A percentile compares a stretch with the other conserved stretches of the same genome.
Conservation (phyloP, 2,888 invertebrate species). For the Cantharis rufa region DNA sequence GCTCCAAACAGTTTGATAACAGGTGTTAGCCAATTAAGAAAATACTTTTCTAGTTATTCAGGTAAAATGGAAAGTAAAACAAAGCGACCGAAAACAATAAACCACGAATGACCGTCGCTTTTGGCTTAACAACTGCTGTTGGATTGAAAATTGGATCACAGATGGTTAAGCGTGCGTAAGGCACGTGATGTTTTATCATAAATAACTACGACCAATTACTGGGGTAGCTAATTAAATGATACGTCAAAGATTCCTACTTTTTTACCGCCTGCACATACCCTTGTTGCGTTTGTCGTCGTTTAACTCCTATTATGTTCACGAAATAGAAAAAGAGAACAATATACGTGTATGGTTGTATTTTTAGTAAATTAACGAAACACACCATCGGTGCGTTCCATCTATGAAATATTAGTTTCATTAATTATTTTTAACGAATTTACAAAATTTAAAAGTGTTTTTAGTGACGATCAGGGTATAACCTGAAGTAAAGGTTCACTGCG, state of each 20-base stretch:
- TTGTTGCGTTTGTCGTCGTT: conserved; percentile 22
- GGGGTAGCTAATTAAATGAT: conserved; percentile 48
- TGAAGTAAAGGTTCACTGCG: conserved; percentile 3
- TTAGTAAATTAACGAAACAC: conserved; percentile 32
- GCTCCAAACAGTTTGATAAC: conserved; percentile 29
- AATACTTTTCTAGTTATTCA: conserved; percentile 36
- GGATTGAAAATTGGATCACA: conserved; percentile 47
- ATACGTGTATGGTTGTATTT: conserved; percentile 6
- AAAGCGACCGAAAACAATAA: conserved; percentile 42
- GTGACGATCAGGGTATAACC: conserved; percentile 17
- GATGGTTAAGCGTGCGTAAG: conserved; percentile 49
- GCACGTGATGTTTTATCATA: conserved; percentile 49
- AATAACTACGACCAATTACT: conserved; percentile 46
- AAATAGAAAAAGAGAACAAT: conserved; percentile 3
- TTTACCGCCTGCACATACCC: conserved; percentile 15
- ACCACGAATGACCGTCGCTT: conserved; percentile 36
- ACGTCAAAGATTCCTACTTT: conserved; percentile 40
- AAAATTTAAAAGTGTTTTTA: conserved; percentile 26
- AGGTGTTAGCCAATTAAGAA: conserved; percentile 43
- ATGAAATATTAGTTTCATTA: conserved; percentile 38
- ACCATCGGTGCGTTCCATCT: conserved; percentile 34
- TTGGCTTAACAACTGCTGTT: conserved; percentile 42
- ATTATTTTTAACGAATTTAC: conserved; percentile 42
- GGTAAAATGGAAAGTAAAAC: conserved; percentile 43
- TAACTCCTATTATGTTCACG: neutral